Conservation (phyloP, 1,140 invertebrate species). For the Brachionus angularis region DNA sequence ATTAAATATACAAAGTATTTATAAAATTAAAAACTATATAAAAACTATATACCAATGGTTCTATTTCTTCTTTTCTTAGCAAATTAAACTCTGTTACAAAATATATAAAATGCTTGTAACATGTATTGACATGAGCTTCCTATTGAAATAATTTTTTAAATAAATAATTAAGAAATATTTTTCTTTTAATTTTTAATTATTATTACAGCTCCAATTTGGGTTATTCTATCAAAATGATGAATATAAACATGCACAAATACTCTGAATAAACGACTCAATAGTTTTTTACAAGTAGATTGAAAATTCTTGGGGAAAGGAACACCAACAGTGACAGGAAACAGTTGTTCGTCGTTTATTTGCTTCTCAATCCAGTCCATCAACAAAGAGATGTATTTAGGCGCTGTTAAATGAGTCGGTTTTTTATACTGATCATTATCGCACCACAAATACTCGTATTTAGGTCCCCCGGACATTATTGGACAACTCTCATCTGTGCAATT, state of each 20-base stretch:
- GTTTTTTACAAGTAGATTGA: conserved; percentile 74
- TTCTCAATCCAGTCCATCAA: conserved; percentile 91
- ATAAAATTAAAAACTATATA: neutral
- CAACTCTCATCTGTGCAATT: conserved; percentile 79
- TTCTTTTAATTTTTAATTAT: no score
- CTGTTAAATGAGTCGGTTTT: conserved; percentile 79
- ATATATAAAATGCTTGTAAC: conserved; percentile 94
- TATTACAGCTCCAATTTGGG: conserved; percentile 78
- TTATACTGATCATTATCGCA: conserved; percentile 79
- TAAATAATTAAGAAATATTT: no score
- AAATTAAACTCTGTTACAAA: conserved; percentile 84
- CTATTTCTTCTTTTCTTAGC: conserved; percentile 77
- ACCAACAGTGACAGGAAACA: conserved; percentile 78
- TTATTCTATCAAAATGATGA: conserved; percentile 86
- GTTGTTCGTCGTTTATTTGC: conserved; percentile 83
- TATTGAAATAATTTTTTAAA: conserved; percentile 57
- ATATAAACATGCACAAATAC: conserved; percentile 96
- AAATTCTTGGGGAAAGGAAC: conserved; percentile 85
- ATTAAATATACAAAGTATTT: no score
- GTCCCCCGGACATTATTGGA: conserved; percentile 84
- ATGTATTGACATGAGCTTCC: conserved; percentile 92
- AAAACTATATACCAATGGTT: conserved; percentile 61
- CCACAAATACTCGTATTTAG: conserved; percentile 63
- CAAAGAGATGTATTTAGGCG: conserved; percentile 77
- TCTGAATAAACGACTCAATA: conserved; percentile 80